A percentile compares a stretch with the other conserved stretches of the same genome.
phyloP scores from a whole-genome alignment of 2,797 vertebrate species.

The Hyperoplus immaculatus region DNA sequence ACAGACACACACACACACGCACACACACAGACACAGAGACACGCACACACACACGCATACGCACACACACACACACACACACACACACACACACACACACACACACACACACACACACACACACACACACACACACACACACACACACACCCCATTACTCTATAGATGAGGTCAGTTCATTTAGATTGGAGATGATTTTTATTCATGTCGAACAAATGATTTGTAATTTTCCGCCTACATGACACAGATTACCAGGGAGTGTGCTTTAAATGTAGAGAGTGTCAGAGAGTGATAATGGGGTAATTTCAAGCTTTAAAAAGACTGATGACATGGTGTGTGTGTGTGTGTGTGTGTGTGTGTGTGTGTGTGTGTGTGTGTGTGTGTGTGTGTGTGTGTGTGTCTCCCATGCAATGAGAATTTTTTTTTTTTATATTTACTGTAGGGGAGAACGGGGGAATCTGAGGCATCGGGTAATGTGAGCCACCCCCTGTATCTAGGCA shows the following conservation, averaged over 20 bases:
- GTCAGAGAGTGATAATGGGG: constrained; percentile 18
- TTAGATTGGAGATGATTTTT: constrained; percentile 34
- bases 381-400: background rate
- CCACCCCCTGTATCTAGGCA: too few species aligned
- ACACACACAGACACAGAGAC: too few species aligned
- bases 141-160: constrained; percentile 15
- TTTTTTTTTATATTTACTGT: too few species aligned
- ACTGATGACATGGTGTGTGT: constrained; percentile 7
- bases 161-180: constrained; percentile 30
- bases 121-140: too few species aligned
- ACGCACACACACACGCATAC: too few species aligned
- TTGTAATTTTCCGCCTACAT: constrained; percentile 30
- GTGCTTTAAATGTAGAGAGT: constrained; percentile 13
- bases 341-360: constrained; percentile 16
- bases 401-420: too few species aligned
- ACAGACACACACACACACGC: too few species aligned
- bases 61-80: too few species aligned
- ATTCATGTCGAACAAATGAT: constrained; percentile 7
- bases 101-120: too few species aligned
- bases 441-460: too few species aligned
- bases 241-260: constrained; percentile 31
- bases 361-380: constrained; percentile 3
- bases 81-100: too few species aligned
- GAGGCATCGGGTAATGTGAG: too few species aligned
- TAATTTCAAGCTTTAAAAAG: constrained; percentile 4